Evolutionary conservation across 1,140 invertebrate genomes (phyloP), one percentile per base, ranked within the genome.

Genomic region (Magallana gigas): DNA sequence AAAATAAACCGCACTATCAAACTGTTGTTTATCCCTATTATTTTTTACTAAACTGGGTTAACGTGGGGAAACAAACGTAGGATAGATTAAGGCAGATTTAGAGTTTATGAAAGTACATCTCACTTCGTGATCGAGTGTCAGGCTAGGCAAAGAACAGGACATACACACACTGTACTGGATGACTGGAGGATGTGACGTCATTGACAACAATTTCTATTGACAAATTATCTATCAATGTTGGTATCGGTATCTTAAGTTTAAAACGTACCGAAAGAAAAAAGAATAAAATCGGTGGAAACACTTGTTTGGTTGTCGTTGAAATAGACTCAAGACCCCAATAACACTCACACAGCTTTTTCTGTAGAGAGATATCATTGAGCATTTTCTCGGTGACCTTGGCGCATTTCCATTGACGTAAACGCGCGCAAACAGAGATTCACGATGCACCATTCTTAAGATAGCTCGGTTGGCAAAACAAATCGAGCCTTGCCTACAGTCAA

Each of bases 321-420:
- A 18, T 71, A 18, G 18, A 71, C 9, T 12, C 23, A 29, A 12
- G 29, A 29, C 36, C 68, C 29, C 18, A 29, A 76, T 23, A 76
- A 29, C 23, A 76, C n/a, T 62, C 60, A 16, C 36, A 29, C 8
- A 76, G 18, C 68, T 36, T 18, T 76, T 76, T 23, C 68, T 29
- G 9, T 76, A 29, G 23, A 64, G 60, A 64, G 68, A 23, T 29
- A 76, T 76, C 68, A 76, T 76, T 76, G 23, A 76, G 36, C 23
- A 76, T 18, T 76, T 76, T 76, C 11, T 76, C 68, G 68, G 23
- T 29, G 68, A 76, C 68, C 68, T 76, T 76, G 68, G 68, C 23
- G 68, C 18, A 29, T 29, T 29, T 76, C 68, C 23, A 76, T 76
- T 76, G 68, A 76, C 68, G 68, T 76, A 76, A 76, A 76, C 23